These are phyloP conservation scores for Chalcis sispes DNA, from an alignment of 2,888 invertebrate species.

Conservation along the genomic window DNA sequence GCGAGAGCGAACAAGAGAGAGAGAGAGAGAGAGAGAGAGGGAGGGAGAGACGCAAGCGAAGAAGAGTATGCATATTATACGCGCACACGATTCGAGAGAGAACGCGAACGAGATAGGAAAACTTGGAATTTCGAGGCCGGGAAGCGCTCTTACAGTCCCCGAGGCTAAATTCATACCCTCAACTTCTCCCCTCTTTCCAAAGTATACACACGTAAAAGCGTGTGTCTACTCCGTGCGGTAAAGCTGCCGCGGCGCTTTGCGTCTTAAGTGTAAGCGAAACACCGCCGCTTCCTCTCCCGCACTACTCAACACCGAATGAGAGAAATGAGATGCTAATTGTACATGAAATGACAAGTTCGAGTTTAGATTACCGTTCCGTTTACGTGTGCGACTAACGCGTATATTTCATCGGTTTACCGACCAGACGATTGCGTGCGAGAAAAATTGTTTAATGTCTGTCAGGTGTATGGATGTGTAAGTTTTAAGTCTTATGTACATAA, in stretches of 20 bases:
- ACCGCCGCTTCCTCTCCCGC: not conserved
- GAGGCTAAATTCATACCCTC: constrained; percentile 50
- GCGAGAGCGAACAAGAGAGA: no score
- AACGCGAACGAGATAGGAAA: constrained; percentile 8
- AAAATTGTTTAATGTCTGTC: no score
- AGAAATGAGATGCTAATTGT: constrained; percentile 12
- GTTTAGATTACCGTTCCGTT: constrained; percentile 34
- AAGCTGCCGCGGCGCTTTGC: not conserved
- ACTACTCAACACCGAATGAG: not conserved
- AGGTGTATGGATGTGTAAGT: no score
- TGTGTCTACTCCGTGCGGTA: not conserved
- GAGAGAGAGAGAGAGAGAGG: not conserved
- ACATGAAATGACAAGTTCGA: constrained; percentile 14
- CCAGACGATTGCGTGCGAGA: no score
- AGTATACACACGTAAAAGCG: not conserved
- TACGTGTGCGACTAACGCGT: not conserved
- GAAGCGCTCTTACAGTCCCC: constrained; percentile 41
- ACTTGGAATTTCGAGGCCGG: constrained; percentile 53
- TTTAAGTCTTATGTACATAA: no score
- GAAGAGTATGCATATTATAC: no score
- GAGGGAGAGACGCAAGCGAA: no score
- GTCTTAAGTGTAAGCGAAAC: constrained; percentile 37
- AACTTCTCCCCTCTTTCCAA: not conserved
- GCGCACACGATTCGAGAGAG: not conserved
- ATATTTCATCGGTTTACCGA: not conserved